Conservation (phyloP, 23 tunicate species). For the Halocynthia roretzi region DNA sequence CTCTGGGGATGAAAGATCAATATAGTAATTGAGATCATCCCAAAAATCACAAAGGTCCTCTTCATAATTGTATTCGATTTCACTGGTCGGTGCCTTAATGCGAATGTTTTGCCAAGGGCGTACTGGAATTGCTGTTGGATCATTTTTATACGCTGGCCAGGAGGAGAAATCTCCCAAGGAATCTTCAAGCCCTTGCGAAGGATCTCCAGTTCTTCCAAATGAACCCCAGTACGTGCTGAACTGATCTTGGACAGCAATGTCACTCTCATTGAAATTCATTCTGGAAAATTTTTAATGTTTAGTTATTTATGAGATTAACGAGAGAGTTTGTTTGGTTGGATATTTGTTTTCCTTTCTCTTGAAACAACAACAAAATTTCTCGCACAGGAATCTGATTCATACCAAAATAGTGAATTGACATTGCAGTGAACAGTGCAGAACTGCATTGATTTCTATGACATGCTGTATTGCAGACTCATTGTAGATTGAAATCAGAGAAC, state of each 20-base stretch:
- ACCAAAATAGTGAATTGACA: too few species aligned
- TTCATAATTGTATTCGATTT: slow-evolving; percentile 18
- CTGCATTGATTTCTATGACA: too few species aligned
- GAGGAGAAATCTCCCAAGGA: slow-evolving; percentile 33
- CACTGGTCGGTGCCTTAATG: slow-evolving; percentile 28
- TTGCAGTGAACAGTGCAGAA: too few species aligned
- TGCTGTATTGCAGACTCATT: too few species aligned
- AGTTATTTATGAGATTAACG: too few species aligned
- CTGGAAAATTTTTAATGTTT: too few species aligned
- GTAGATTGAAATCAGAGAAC: too few species aligned
- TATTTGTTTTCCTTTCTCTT: too few species aligned
- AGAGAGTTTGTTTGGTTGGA: too few species aligned
- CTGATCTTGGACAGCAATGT: slow-evolving; percentile 44
- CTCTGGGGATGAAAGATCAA: slow-evolving; percentile 4
- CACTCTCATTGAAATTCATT: too few species aligned
- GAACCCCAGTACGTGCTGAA: slow-evolving; percentile 69
- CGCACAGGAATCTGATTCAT: too few species aligned
- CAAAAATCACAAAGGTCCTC: slow-evolving; percentile 63
- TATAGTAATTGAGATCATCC: slow-evolving; percentile 61
- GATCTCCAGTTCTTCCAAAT: slow-evolving; percentile 59
- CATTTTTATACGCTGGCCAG: slow-evolving; percentile 55
- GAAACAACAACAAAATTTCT: too few species aligned
- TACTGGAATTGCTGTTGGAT: not conserved
- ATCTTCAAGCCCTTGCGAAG: slow-evolving; percentile 26
- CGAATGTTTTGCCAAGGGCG: slow-evolving; percentile 45